Evolutionary conservation across 1,140 invertebrate genomes (phyloP).

Genomic region (Drosophila sproati): DNA sequence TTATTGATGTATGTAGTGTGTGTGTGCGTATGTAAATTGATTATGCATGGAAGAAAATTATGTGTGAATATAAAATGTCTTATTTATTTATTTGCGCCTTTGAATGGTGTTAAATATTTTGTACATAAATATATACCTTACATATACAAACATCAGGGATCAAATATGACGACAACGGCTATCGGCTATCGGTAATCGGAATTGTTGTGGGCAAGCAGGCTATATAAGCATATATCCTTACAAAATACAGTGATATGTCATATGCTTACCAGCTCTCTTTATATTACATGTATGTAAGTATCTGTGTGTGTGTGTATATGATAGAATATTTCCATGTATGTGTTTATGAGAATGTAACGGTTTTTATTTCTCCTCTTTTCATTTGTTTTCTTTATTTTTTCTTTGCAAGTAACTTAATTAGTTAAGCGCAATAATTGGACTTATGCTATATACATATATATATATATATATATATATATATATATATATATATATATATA

Average conservation of each 20-base stretch:
- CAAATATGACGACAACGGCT: neutral
- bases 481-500: no score
- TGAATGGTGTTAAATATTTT: neutral
- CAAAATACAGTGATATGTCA: constrained; percentile 43
- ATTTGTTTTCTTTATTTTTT: neutral
- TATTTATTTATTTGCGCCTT: neutral
- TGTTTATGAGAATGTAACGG: constrained; percentile 1
- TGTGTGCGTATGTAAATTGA: constrained; percentile 15
- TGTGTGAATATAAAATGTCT: neutral
- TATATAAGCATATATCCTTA: constrained; percentile 12
- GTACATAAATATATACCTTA: neutral
- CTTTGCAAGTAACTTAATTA: neutral
- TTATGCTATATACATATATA: neutral
- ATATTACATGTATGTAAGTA: neutral
- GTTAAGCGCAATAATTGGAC: neutral
- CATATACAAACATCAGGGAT: neutral
- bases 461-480: no score
- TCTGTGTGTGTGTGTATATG: constrained; percentile 2
- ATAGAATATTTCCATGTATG: neutral
- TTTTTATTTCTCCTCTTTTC: neutral
- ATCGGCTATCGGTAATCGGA: neutral
- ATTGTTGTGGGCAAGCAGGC: neutral
- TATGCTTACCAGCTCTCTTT: constrained; percentile 19
- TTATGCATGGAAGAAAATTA: constrained; percentile 27
- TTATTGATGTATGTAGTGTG: neutral